These are phyloP conservation scores for Ophioninae sp. DNA, from an alignment of 2,888 invertebrate species.

Conservation along the genomic window DNA sequence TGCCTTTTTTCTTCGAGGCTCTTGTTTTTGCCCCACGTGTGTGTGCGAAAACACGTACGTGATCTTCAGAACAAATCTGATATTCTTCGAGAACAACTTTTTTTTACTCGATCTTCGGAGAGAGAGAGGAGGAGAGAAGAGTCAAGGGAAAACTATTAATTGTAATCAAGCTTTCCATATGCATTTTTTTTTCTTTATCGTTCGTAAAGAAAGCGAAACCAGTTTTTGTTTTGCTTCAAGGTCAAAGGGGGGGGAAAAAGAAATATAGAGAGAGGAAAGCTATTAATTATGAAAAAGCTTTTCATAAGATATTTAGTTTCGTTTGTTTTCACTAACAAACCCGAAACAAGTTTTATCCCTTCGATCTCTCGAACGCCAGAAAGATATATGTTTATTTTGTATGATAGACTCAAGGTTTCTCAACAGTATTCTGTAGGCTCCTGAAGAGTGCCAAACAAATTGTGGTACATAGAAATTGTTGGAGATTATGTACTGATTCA, in stretches of 20 bases:
- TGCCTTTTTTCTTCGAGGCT: not conserved
- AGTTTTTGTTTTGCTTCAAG: not conserved
- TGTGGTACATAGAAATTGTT: no score
- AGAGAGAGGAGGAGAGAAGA: not conserved
- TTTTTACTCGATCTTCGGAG: not conserved
- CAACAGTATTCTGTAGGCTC: no score
- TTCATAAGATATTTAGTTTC: not conserved
- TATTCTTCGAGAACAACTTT: conserved; percentile 25
- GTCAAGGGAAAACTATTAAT: not conserved
- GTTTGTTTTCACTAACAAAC: no score
- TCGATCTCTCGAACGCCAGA: no score
- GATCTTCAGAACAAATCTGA: conserved; percentile 24
- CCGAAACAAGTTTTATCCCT: no score
- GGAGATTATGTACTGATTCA: no score
- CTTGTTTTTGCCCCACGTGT: conserved; percentile 27
- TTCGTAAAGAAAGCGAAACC: no score
- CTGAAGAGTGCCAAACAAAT: no score
- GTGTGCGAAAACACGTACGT: conserved; percentile 41
- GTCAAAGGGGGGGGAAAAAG: not conserved
- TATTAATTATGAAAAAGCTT: not conserved
- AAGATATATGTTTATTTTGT: no score
- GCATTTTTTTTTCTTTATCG: no score
- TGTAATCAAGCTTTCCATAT: not conserved
- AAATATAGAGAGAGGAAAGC: not conserved
- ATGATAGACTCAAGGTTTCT: no score